Conservation (phyloP, 2,113 vertebrate species). For the Pongo pygmaeus region DNA sequence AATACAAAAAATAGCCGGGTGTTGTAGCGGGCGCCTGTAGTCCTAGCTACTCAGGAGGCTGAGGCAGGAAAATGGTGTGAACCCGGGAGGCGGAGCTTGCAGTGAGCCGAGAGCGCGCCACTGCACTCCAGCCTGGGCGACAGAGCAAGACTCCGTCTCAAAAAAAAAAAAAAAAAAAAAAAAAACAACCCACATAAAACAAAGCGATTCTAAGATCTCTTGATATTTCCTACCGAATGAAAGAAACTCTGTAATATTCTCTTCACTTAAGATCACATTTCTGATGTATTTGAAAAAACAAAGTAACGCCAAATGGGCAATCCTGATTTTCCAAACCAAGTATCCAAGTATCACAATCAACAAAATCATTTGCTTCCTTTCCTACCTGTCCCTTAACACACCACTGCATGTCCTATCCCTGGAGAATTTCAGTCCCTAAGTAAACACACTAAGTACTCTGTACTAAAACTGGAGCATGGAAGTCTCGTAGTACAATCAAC, state of each 20-base stretch:
- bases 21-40: too few species aligned
- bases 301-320: slow-evolving; percentile 13
- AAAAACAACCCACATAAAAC: not conserved
- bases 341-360: not conserved
- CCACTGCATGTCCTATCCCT: not conserved
- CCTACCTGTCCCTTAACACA: slow-evolving; percentile 31
- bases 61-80: too few species aligned
- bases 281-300: not conserved
- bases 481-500: not conserved
- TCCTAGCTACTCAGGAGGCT: too few species aligned
- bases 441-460: not conserved
- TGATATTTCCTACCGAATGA: not conserved
- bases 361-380: slow-evolving; percentile 32
- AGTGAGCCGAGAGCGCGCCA: too few species aligned
- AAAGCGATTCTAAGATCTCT: not conserved
- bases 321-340: slow-evolving; percentile 12
- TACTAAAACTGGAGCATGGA: not conserved
- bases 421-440: slow-evolving; percentile 33
- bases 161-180: too few species aligned
- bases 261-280: not conserved
- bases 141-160: too few species aligned
- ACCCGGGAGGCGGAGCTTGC: too few species aligned
- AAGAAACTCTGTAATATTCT: slow-evolving; percentile 44
- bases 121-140: too few species aligned
- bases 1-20: too few species aligned